Conservation (phyloP, 2,797 vertebrate species). For the Gymnoscopelus braueri region DNA sequence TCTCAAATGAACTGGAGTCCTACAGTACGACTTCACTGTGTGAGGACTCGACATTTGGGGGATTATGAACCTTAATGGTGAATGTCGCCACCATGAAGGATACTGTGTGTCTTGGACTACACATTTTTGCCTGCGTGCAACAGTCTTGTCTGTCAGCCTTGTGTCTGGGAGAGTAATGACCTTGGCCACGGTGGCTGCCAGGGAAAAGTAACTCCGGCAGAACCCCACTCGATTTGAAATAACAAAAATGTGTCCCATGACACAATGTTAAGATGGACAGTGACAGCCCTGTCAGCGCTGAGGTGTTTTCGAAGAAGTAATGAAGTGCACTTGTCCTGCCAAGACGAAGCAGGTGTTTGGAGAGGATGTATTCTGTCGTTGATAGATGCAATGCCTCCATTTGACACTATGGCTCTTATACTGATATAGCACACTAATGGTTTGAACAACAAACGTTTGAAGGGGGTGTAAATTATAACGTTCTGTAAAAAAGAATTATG, state of each 20-base stretch:
- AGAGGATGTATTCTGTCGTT: constrained; percentile 48
- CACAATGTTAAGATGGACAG: constrained; percentile 54
- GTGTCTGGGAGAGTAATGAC: constrained; percentile 73
- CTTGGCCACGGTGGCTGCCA: constrained; percentile 61
- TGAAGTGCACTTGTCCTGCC: constrained; percentile 12
- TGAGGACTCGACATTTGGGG: constrained; percentile 50
- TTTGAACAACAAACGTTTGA: too few species aligned
- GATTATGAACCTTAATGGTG: constrained; percentile 63
- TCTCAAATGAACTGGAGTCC: constrained; percentile 39
- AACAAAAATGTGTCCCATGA: constrained; percentile 56
- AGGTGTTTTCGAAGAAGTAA: constrained; percentile 51
- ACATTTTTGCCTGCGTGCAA: constrained; percentile 64
- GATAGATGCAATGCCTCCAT: constrained; percentile 16
- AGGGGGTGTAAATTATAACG: too few species aligned
- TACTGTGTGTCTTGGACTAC: constrained; percentile 75
- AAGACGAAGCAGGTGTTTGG: constrained; percentile 53
- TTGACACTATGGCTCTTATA: constrained; percentile 17
- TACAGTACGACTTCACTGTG: constrained; percentile 41
- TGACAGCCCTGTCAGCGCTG: constrained; percentile 48
- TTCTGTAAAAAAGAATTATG: too few species aligned
- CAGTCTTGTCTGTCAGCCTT: constrained; percentile 67
- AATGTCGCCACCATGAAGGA: constrained; percentile 66
- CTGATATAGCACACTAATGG: neutral
- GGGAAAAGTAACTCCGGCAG: constrained; percentile 60
- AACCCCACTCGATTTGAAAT: constrained; percentile 52